These are phyloP conservation scores for Lepas anatifera DNA, from an alignment of 2,888 invertebrate genomes.

Conservation along the genomic window DNA sequence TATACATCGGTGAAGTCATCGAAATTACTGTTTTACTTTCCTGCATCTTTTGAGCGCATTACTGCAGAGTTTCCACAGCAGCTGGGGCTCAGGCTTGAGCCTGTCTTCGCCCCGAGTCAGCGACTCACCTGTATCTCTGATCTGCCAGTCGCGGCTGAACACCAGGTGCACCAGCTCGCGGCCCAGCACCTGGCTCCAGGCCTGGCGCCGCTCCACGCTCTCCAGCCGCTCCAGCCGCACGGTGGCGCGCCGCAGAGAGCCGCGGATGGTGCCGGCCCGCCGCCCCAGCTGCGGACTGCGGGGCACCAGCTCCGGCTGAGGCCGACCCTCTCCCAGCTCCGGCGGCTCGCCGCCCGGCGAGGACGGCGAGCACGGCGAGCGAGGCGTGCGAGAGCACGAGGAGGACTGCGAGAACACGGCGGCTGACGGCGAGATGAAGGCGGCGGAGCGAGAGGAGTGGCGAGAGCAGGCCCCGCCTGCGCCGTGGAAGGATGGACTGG, in stretches of 20 bases:
- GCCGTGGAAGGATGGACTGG: background rate
- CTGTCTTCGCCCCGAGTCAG: no score
- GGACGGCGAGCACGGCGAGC: background rate
- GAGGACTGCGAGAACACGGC: no score
- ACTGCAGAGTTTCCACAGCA: no score
- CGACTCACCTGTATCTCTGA: constrained; percentile 23
- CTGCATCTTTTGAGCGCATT: no score
- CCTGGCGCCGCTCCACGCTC: background rate
- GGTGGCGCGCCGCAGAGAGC: background rate
- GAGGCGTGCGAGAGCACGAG: no score
- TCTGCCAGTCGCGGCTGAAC: constrained; percentile 35
- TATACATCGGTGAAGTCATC: no score
- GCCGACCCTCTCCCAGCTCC: no score
- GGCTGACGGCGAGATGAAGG: background rate
- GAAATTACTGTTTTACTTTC: no score
- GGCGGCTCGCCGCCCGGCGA: background rate
- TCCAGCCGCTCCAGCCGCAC: background rate
- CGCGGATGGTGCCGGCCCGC: background rate
- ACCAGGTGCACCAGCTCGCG: constrained; percentile 35
- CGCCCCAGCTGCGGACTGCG: constrained; percentile 1
- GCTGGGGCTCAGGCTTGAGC: no score
- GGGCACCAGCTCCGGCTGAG: background rate
- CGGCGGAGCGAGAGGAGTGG: background rate
- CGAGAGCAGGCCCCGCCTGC: background rate
- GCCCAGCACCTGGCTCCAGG: constrained; percentile 32